Evolutionary conservation across 1,140 invertebrate species (phyloP), one percentile per base, ranked within the genome.

Genomic region (Limonius californicus): DNA sequence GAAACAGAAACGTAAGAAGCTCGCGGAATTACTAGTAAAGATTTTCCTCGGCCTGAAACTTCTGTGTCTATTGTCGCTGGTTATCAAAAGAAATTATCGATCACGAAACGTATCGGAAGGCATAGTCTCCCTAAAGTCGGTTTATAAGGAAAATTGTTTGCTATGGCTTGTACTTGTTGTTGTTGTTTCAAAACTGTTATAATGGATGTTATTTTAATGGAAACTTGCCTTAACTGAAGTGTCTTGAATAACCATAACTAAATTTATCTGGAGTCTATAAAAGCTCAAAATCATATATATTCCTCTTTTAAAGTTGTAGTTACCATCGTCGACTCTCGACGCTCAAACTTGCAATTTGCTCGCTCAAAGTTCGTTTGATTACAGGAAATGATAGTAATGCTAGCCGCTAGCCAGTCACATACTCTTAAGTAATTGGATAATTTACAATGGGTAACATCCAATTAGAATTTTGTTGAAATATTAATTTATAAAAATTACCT

Each of bases 211-310:
- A 43, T 14, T 54, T 54, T 54, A 54, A 7, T 23, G 20, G 21
- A 47, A 55, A 62, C 42, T 58, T 71, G 70, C 70, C 70, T 71
- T 71, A 71, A 61, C 61, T 54, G 21, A 69, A 67, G 70, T 71
- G 70, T 71, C 70, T 71, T 71, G 54, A 62, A 47, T 55, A 56
- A 59, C 32, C 50, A 32, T 42, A 59, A 56, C 18, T 61, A 42
- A 35, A 57, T 57, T 14, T 20, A 55, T 55, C 45, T 55, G 54
- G 12, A 23, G 19, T 45, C 42, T 45, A 53, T 12, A 16, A 2
- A 55, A 35, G 21, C 54, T 35, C 21, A 55, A 55, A 7, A 53
- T 12, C 47, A 4, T 20, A 15, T 59, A 56, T 56, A 57, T 56
- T 59, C 45, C 27, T 16, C 32, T 54, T 57, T 54, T 62, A 42